Percentiles rank a stretch among this genome's conserved stretches.
These are phyloP conservation scores for Boulengeromyrus knoepffleri DNA, from an alignment of 2,113 vertebrate species.

Conservation along the genomic window DNA sequence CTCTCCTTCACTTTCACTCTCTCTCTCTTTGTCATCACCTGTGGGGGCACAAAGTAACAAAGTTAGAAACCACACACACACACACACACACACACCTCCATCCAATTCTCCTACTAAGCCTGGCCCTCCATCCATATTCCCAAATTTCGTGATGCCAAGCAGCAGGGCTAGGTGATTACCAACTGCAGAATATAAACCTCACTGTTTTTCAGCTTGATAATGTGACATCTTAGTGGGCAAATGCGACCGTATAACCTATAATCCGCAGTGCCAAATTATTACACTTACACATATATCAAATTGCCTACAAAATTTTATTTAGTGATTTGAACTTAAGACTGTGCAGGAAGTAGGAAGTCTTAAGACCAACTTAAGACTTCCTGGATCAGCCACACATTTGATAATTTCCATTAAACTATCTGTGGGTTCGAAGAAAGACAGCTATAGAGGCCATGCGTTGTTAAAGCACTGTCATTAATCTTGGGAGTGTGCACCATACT, in stretches of 20 bases:
- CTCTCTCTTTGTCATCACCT: constrained; percentile 80
- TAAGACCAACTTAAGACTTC: not conserved
- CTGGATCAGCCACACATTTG: not conserved
- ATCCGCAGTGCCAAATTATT: not conserved
- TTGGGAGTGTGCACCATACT: not conserved
- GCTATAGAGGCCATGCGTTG: not conserved
- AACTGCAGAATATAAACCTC: not conserved
- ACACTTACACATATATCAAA: not conserved
- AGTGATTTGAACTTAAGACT: not conserved
- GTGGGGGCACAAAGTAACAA: not conserved
- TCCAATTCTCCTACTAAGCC: not conserved
- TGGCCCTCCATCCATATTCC: not conserved
- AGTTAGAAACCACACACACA: not conserved
- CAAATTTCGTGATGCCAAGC: not conserved
- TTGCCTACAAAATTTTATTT: not conserved
- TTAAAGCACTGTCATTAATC: not conserved
- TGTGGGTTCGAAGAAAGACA: not conserved
- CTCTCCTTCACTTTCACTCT: constrained; percentile 73
- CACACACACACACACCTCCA: not conserved
- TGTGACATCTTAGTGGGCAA: not conserved
- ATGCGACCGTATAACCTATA: not conserved
- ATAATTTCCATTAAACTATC: not conserved
- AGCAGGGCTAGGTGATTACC: not conserved
- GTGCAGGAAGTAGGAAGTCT: too few species aligned
- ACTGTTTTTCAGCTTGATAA: not conserved